Evolutionary conservation across 2,888 invertebrate genomes (phyloP).

Genomic region (Lepetodrilus schrolli): DNA sequence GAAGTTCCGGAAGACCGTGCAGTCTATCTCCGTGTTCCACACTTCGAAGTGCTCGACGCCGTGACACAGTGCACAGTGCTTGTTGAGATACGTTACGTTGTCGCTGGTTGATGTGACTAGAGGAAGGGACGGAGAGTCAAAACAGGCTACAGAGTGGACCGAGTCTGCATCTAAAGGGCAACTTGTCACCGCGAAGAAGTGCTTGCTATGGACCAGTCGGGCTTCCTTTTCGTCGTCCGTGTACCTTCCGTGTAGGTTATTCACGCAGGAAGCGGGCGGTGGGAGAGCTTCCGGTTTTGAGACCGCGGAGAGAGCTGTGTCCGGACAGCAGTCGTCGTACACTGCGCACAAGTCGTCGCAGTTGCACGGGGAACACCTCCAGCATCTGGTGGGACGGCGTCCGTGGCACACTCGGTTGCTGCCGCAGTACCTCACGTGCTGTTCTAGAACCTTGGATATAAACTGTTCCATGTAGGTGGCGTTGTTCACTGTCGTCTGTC

Average conservation of each 20-base stretch:
- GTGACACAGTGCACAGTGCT: constrained; percentile 25
- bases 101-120: neutral
- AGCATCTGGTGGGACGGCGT: neutral
- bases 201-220: neutral
- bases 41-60: neutral
- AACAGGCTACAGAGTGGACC: neutral
- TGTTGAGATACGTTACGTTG: constrained; percentile 29
- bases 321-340: constrained; percentile 48
- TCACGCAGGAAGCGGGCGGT: neutral
- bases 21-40: constrained; percentile 24
- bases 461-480: constrained; percentile 22
- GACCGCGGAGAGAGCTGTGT: constrained; percentile 30
- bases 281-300: neutral
- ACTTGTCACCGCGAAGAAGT: constrained; percentile 20
- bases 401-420: constrained; percentile 11
- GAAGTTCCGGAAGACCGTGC: neutral
- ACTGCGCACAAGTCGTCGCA: constrained; percentile 42
- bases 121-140: neutral
- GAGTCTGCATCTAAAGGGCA: constrained; percentile 18
- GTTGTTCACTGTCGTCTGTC: neutral
- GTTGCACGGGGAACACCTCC: constrained; percentile 40
- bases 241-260: neutral
- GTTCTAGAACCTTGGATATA: neutral
- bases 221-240: neutral
- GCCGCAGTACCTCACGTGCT: constrained; percentile 22